phyloP scores from a whole-genome alignment of 2,797 vertebrate species.

The Arctocebus calabarensis region DNA sequence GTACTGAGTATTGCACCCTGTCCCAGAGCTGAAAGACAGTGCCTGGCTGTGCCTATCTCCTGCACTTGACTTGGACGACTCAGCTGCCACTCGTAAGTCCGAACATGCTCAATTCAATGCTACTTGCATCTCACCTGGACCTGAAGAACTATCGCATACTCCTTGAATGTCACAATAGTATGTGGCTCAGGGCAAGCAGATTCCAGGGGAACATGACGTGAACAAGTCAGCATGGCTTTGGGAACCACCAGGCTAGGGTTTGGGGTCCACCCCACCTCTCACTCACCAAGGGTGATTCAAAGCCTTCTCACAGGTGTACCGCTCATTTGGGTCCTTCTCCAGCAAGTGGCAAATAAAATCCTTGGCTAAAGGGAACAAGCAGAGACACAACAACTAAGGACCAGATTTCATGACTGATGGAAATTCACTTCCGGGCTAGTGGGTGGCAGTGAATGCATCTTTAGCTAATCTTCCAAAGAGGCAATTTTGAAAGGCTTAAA shows the following conservation, averaged over 20 bases:
- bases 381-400: slow-evolving; percentile 64
- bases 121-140: not conserved
- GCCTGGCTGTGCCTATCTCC: not conserved
- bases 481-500: slow-evolving; percentile 71
- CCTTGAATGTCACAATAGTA: accelerated
- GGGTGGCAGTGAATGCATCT: slow-evolving; percentile 71
- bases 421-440: slow-evolving; percentile 70
- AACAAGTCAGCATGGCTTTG: not conserved
- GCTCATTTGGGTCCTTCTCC: slow-evolving; percentile 92
- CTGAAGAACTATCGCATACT: accelerated
- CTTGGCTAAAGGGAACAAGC: slow-evolving; percentile 90
- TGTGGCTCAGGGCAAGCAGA: not conserved
- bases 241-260: not conserved
- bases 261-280: slow-evolving; percentile 17
- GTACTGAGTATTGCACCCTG: not conserved
- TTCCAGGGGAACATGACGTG: accelerated
- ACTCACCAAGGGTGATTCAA: slow-evolving; percentile 95
- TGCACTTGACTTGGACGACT: not conserved
- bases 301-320: slow-evolving; percentile 94
- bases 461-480: slow-evolving; percentile 72
- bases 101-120: not conserved
- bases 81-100: not conserved
- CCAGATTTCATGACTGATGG: slow-evolving; percentile 54
- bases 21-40: not conserved
- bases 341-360: slow-evolving; percentile 95